Conservation (phyloP, 37 sponge, comb jelly and placozoan genomes). For the Lycopodina hypogea region DNA sequence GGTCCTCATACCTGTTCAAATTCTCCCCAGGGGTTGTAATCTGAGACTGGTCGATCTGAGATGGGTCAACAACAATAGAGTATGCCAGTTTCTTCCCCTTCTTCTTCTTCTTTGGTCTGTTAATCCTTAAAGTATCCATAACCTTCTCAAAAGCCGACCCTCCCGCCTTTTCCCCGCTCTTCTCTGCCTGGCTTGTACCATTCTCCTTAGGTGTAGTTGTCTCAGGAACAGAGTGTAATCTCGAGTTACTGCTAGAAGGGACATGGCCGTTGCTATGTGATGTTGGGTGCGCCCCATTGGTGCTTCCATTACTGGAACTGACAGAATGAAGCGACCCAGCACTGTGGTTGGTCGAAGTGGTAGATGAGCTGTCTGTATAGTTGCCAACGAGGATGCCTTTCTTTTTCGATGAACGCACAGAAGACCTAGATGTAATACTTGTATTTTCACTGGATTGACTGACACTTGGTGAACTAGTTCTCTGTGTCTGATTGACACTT, state of each 20-base stretch:
- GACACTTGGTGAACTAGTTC: no score
- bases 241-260: no score
- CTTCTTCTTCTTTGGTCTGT: constrained; percentile 47
- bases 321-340: no score
- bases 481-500: no score
- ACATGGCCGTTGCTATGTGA: not conserved
- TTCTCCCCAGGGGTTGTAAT: constrained; percentile 26
- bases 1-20: constrained; percentile 50
- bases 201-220: not conserved
- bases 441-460: no score
- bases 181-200: not conserved
- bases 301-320: not conserved
- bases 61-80: constrained; percentile 31
- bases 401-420: no score
- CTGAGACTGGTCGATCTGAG: constrained; percentile 1
- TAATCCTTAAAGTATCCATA: constrained; percentile 45
- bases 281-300: not conserved
- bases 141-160: constrained; percentile 33
- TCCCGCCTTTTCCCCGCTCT: not conserved
- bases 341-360: not conserved
- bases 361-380: not conserved
- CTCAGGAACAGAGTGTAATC: not conserved
- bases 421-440: no score
- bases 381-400: no score
- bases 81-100: constrained; percentile 34